Percentiles rank a stretch among this genome's conserved stretches.
phyloP scores from a whole-genome alignment of 2,888 invertebrate genomes.

The Smittia aterrima region DNA sequence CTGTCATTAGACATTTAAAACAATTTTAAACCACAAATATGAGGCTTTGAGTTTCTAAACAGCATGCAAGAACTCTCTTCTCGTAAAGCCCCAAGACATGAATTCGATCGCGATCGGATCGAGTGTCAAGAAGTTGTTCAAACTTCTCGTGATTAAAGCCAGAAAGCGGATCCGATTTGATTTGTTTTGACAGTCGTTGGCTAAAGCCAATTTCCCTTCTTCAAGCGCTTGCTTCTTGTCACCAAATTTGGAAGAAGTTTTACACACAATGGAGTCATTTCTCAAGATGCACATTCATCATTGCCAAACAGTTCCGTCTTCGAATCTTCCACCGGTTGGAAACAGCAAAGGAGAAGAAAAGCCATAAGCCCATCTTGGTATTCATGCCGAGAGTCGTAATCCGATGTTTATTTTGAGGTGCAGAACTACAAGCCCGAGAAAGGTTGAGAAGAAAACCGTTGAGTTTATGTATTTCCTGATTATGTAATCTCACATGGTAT shows the following conservation, averaged over 20 bases:
- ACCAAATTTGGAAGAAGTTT: neutral
- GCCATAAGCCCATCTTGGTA: slow-evolving; percentile 17
- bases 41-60: neutral
- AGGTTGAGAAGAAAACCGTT: slow-evolving; percentile 29
- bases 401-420: slow-evolving; percentile 22
- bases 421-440: slow-evolving; percentile 5
- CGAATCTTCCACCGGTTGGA: neutral
- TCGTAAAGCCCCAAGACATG: neutral
- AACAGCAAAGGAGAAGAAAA: neutral
- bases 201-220: neutral
- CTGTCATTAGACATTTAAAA: neutral
- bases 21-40: neutral
- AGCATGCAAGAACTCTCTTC: neutral
- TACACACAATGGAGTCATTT: slow-evolving; percentile 4
- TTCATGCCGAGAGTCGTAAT: neutral
- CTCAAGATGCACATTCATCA: neutral
- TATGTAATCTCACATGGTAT: slow-evolving; percentile 33
- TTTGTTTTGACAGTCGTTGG: slow-evolving; percentile 35
- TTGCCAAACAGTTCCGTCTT: neutral
- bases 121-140: neutral
- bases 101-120: neutral
- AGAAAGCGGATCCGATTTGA: slow-evolving; percentile 28
- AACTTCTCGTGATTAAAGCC: slow-evolving; percentile 9
- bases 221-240: neutral
- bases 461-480: slow-evolving; percentile 37